Evolutionary conservation across 2,797 vertebrate genomes (phyloP), one percentile per base, ranked within the genome.

Genomic region (Sebastes umbrosus): DNA sequence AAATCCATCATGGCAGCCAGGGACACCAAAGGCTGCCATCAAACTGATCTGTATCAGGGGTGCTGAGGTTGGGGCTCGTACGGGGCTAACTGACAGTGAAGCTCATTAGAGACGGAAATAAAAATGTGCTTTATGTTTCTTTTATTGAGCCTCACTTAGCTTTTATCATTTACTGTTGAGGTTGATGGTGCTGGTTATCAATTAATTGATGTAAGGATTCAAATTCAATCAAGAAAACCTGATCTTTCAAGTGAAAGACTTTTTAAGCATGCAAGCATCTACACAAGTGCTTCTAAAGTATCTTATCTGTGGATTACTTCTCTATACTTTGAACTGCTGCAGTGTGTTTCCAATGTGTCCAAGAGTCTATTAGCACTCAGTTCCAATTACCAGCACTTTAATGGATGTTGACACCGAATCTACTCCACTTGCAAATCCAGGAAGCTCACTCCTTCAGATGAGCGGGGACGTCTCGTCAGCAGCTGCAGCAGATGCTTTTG

Each of bases 361-460:
- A 54, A 72, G 77, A 83, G 89, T 92, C 92, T 90, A 93, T 94
- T 92, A 90, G 91, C 81, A 66, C 86, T 94, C 93, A 88, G 46
- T 87, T 91, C 90, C 93, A 93, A 93, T 95, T 94, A 94, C 74
- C 77, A 77, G 69, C 52, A n/a, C 50, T 54, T 69, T 93, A 94
- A 95, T 94, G 75, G 87, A 94, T 90, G 91, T 88, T 93, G 94
- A 93, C 93, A 94, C 54, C 39, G 84, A 90, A 88, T 93, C 92
- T 87, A 84, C 84, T 88, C 86, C 84, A 64, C 83, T 93, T 90
- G 85, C 82, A 89, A 83, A 93, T 90, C 78, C 83, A 72, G 82
- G 87, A 90, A 80, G 85, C 87, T 77, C 74, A 69, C 80, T 86
- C 64, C 70, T 87, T 80, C 79, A 75, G 87, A 89, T 63, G 84